Percentiles rank a stretch among this genome's conserved stretches.
Conservation (phyloP, 2,113 vertebrate genomes). For the Chloropsis cyanopogon region DNA sequence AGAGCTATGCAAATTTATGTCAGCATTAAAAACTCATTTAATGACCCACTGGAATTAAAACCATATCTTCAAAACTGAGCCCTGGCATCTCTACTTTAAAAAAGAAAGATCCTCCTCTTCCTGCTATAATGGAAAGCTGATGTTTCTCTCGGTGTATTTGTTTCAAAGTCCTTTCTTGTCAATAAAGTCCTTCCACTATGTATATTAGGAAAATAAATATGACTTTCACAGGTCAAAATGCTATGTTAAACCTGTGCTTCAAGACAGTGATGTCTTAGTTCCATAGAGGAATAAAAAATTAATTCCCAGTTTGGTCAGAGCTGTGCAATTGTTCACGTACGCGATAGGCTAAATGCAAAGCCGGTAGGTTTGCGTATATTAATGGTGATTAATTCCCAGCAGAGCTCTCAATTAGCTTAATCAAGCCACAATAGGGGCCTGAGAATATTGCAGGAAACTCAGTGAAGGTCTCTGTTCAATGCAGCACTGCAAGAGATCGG, state of each 20-base stretch:
- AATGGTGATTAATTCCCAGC: neutral
- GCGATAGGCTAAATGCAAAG: neutral
- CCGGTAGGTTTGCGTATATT: neutral
- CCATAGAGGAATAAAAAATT: neutral
- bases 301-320: neutral
- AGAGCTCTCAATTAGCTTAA: neutral
- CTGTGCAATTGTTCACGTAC: neutral
- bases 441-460: neutral
- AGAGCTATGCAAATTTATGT: constrained; percentile 27
- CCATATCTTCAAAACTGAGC: neutral
- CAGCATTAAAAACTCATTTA: constrained; percentile 45
- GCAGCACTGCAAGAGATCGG: neutral
- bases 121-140: neutral
- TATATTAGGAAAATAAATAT: neutral
- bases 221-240: neutral
- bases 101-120: neutral
- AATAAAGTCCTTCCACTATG: neutral
- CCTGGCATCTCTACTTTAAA: neutral
- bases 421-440: neutral
- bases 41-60: constrained; percentile 3
- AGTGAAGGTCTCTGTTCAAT: neutral
- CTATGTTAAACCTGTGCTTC: neutral
- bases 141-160: neutral
- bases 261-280: neutral
- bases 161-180: neutral